Evolutionary conservation across 2,113 vertebrate species (phyloP).

Genomic region (Furnarius figulus): DNA sequence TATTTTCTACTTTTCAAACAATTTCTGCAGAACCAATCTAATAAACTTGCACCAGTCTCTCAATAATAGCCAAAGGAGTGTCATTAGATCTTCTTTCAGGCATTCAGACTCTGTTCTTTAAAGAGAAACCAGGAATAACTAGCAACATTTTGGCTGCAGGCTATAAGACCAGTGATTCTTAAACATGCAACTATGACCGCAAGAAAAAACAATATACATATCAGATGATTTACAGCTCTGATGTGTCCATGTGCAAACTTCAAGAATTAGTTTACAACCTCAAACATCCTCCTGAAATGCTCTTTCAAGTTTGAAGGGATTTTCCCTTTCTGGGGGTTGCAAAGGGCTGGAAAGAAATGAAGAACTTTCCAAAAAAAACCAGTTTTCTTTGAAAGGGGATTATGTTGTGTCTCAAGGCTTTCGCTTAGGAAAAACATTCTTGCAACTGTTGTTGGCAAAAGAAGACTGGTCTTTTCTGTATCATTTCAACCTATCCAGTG

Average conservation of each 20-base stretch:
- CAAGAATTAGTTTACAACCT: neutral
- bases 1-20: neutral
- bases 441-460: neutral
- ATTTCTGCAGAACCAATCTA: neutral
- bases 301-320: neutral
- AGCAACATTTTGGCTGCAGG: neutral
- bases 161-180: neutral
- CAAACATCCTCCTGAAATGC: neutral
- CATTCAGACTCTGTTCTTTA: neutral
- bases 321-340: neutral
- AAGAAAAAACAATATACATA: neutral
- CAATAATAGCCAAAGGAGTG: neutral
- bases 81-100: accelerated
- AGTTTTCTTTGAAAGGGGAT: neutral
- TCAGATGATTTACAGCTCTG: neutral
- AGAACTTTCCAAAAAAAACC: neutral
- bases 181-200: neutral
- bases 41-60: neutral
- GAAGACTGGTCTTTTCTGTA: neutral
- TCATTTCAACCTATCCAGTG: neutral
- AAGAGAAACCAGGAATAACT: neutral
- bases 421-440: neutral
- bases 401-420: neutral
- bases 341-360: neutral
- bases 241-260: neutral